Percentiles rank a stretch among this genome's conserved stretches.
Conservation (phyloP, 1,140 invertebrate species). For the Paraescarpia echinospica region DNA sequence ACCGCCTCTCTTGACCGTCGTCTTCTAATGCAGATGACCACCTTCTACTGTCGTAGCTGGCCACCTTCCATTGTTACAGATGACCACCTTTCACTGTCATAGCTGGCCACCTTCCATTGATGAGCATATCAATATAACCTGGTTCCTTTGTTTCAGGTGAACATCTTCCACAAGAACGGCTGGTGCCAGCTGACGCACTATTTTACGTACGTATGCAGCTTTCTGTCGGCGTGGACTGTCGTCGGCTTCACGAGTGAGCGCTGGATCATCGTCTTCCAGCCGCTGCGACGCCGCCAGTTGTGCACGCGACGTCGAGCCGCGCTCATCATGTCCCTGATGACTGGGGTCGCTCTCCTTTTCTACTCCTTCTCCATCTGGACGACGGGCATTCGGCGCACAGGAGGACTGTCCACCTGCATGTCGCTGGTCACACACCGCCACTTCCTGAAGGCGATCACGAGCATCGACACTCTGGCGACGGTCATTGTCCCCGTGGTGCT, state of each 20-base stretch:
- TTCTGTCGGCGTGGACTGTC: conserved; percentile 77
- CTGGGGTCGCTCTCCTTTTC: conserved; percentile 61
- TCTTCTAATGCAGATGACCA: conserved; percentile 36
- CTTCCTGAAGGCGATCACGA: conserved; percentile 66
- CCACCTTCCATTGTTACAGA: too few species aligned
- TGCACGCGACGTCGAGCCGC: conserved; percentile 74
- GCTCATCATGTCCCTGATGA: conserved; percentile 62
- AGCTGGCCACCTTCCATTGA: conserved; percentile 36
- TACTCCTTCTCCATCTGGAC: conserved; percentile 66
- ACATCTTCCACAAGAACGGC: conserved; percentile 65
- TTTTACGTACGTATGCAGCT: conserved; percentile 68
- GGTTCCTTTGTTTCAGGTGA: conserved; percentile 47
- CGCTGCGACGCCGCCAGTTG: conserved; percentile 70
- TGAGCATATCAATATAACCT: not conserved
- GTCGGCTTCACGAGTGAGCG: conserved; percentile 81
- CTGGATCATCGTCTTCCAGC: conserved; percentile 76
- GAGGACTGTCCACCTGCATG: conserved; percentile 20
- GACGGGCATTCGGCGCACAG: conserved; percentile 46
- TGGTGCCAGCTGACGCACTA: conserved; percentile 75
- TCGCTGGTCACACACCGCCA: conserved; percentile 46
- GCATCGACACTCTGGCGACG: conserved; percentile 70
- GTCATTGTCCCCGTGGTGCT: conserved; percentile 70
- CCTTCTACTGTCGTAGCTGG: too few species aligned
- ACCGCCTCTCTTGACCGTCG: too few species aligned
- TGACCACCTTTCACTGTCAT: too few species aligned